Base-by-base conservation (phyloP, 2,888 invertebrate genomes). In the Axea sp. region DNA sequence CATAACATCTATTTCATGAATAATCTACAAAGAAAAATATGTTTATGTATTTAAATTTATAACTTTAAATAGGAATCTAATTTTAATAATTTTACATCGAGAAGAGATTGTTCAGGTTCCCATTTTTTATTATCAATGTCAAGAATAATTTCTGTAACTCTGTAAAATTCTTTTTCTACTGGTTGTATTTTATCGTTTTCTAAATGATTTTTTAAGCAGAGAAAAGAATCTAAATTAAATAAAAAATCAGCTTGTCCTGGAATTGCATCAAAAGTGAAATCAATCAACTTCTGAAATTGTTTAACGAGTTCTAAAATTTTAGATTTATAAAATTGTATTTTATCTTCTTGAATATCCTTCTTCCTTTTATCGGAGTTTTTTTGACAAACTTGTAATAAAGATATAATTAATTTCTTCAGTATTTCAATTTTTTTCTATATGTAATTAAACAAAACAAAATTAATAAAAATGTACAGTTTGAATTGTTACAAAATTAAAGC, bases 201-300 rank as follows among this genome's bases (percentile, higher is more conserved):
- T 8, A 26, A 43, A 5, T 47, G 37, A 11, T 39, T 60, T 3
- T 55, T 53, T 3, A 45, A 8, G 3, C 31, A 28, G 12, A 77
- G 30, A n/a, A 76, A 41, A 3, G 72, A 64, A 33, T 77, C 69
- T 6, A 75, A 24, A 9, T 75, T 68, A 11, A 90, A 75, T 31
- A 90, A 78, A 80, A 88, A 90, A 77, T 89, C 88, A 0, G 89
- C 89, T 77, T 90, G 89, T 0, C 88, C 88, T 1, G 90, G 89
- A 1, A 85, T 77, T 0, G 88, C 83, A 28, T 83, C 81, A 26
- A 90, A 82, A 2, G 88, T 86, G n/a, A 55, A 68, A 49, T 60
- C 28, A 8, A 67, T 55, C 17, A 60, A 47, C 24, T 60, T 60
- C 35, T 73, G 14, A 47, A 47, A 64, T 8, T 67, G 43, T 49